Percentiles rank a stretch among this genome's conserved stretches.
These are phyloP conservation scores for Pomacea canaliculata DNA, from an alignment of 2,888 invertebrate genomes.

Conservation along the genomic window DNA sequence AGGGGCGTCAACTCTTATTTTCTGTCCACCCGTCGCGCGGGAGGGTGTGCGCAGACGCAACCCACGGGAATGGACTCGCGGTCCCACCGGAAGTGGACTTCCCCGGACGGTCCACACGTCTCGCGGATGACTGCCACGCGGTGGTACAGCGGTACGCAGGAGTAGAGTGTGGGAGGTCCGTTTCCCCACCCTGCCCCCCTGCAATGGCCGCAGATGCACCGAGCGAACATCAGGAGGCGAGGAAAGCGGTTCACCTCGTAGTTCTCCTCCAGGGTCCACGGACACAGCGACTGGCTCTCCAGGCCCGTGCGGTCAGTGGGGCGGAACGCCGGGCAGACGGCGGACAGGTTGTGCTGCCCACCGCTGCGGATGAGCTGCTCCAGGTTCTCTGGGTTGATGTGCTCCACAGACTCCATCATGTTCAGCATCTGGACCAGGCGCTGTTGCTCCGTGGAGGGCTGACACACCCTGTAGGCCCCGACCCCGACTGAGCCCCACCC, in stretches of 20 bases:
- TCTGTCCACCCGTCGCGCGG: constrained; percentile 15
- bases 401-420: constrained; percentile 18
- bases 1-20: too few relatives aligned
- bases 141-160: constrained; percentile 24
- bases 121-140: constrained; percentile 28
- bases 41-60: constrained; percentile 22
- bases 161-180: not conserved
- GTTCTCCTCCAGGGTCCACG: constrained; percentile 28
- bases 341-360: constrained; percentile 25
- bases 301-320: constrained; percentile 13
- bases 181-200: constrained; percentile 3
- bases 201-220: constrained; percentile 29
- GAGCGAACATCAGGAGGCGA: constrained; percentile 24
- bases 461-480: not conserved
- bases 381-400: constrained; percentile 20
- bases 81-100: constrained; percentile 24
- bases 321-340: constrained; percentile 18
- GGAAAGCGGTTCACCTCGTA: constrained; percentile 29
- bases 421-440: constrained; percentile 24
- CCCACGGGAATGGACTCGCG: constrained; percentile 23
- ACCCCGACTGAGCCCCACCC: not conserved
- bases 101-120: constrained; percentile 3
- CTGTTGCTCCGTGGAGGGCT: constrained; percentile 13
- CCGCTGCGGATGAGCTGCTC: constrained; percentile 9
- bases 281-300: constrained; percentile 28